phyloP scores from a whole-genome alignment of 2,888 invertebrate genomes.

The Cosmopolites sordidus region DNA sequence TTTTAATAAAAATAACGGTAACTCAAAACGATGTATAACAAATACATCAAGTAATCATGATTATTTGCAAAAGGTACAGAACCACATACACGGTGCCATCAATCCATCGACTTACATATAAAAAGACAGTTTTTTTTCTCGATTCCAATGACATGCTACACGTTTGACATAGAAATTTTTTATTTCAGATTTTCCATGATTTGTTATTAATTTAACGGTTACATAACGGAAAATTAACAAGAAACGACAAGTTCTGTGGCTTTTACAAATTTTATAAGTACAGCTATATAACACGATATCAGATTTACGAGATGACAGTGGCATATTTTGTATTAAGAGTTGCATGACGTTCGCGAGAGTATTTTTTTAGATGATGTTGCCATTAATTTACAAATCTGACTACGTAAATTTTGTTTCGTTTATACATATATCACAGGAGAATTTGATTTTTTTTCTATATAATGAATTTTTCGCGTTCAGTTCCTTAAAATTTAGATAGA shows the following conservation, averaged over 20 bases:
- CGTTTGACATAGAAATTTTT: too few relatives aligned
- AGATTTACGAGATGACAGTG: slow-evolving; percentile 19
- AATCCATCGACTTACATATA: too few relatives aligned
- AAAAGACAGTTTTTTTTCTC: too few relatives aligned
- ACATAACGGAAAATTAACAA: too few relatives aligned
- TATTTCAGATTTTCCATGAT: too few relatives aligned
- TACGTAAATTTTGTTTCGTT: too few relatives aligned
- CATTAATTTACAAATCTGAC: too few relatives aligned
- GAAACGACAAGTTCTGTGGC: slow-evolving; percentile 29
- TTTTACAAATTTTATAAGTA: slow-evolving; percentile 36
- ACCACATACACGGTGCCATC: slow-evolving; percentile 21
- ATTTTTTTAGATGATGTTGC: too few relatives aligned
- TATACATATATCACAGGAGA: not conserved
- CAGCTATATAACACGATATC: slow-evolving; percentile 30
- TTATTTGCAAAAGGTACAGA: slow-evolving; percentile 36
- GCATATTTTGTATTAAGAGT: slow-evolving; percentile 17
- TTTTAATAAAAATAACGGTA: slow-evolving; percentile 50
- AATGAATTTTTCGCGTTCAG: too few relatives aligned
- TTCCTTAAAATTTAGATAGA: too few relatives aligned
- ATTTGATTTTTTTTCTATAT: not conserved
- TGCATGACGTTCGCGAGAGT: not conserved
- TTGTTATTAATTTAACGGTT: too few relatives aligned
- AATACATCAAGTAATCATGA: slow-evolving; percentile 44
- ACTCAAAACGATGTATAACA: slow-evolving; percentile 49
- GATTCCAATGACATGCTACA: too few relatives aligned